Evolutionary conservation across 1,140 invertebrate species (phyloP), one percentile per base, ranked within the genome.

Genomic region (Drosophila pectinifera): DNA sequence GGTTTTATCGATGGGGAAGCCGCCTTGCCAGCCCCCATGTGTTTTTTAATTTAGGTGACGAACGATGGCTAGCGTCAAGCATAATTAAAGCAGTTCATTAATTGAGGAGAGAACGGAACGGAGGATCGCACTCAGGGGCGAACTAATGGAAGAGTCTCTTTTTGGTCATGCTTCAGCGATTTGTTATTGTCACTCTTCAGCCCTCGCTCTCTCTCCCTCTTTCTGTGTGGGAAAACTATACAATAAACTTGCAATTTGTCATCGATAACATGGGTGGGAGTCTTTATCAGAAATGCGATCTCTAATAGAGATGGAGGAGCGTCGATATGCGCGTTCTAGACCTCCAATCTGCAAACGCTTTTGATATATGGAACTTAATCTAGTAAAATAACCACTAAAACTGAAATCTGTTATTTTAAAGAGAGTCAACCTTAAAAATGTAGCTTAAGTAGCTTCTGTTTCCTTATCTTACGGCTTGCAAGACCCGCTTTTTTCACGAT

Each of bases 1-100:
- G 51, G 38, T 26, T 22, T 41, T 63, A 38, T 58, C 59, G 34
- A 51, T 28, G 46, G 28, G 39, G 34, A 59, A 41, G 41, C 42
- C 51, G 51, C 28, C 48, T 20, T 14, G 5, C 18, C 34, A 13
- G 13, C 49, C 38, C 28, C 20, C 11, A 42, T 41, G 13, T 26
- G 16, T 20, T 26, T 20, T 20, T 26, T 72, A 78, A 72, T 72
- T 72, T 61, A 69, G 67, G 49, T 54, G 48, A 22, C 34, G 26
- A 65, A 31, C 43, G 46, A 48, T 31, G 61, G 22, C n/a, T n/a
- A 54, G 28, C 42, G 57, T 73, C 48, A 62, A 36, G 42, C 69
- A 74, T 74, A 74, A 74, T 64, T 74, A 74, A 74, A 74, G 51
- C 58, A 74, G 69, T 74, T 74, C 56, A 56, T 74, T 74, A 64